Evolutionary conservation across 2,888 invertebrate species (phyloP).

Genomic region (Ennomos quercinarius): DNA sequence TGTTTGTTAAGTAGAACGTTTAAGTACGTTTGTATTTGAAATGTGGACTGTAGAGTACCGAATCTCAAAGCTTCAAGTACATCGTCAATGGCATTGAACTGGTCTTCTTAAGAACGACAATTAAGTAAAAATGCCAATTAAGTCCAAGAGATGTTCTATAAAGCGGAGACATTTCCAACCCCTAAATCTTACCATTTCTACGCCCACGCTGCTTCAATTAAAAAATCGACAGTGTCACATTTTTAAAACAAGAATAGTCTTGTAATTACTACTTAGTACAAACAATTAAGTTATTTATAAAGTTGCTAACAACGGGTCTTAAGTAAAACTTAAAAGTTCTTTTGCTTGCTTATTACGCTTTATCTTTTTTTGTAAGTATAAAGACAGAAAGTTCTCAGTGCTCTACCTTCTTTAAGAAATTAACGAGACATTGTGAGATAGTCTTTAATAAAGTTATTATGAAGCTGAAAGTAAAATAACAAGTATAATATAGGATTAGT

Average conservation of each 20-base stretch:
- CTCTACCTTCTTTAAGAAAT: conserved; percentile 46
- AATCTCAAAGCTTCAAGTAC: no score
- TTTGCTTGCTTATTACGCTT: conserved; percentile 55
- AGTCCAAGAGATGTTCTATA: neutral
- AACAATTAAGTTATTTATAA: conserved; percentile 53
- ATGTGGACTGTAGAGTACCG: no score
- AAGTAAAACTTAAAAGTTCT: conserved; percentile 57
- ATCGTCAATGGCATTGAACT: no score
- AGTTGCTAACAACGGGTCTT: conserved; percentile 49
- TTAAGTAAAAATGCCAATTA: no score
- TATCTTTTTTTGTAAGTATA: conserved; percentile 55
- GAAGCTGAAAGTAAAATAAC: neutral
- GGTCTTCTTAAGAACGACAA: no score
- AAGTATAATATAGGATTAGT: no score
- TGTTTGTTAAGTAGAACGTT: no score
- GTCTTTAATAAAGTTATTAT: conserved; percentile 25
- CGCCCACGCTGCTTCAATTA: no score
- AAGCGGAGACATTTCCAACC: neutral
- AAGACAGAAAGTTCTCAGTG: conserved; percentile 30
- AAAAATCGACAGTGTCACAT: conserved; percentile 1
- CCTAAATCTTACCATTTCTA: no score
- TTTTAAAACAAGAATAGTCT: conserved; percentile 33
- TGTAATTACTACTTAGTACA: conserved; percentile 28
- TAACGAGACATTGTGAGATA: conserved; percentile 41
- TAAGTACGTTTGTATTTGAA: no score